Base-by-base conservation (phyloP, 1,140 invertebrate species). In the Zaprionus ornatus region DNA sequence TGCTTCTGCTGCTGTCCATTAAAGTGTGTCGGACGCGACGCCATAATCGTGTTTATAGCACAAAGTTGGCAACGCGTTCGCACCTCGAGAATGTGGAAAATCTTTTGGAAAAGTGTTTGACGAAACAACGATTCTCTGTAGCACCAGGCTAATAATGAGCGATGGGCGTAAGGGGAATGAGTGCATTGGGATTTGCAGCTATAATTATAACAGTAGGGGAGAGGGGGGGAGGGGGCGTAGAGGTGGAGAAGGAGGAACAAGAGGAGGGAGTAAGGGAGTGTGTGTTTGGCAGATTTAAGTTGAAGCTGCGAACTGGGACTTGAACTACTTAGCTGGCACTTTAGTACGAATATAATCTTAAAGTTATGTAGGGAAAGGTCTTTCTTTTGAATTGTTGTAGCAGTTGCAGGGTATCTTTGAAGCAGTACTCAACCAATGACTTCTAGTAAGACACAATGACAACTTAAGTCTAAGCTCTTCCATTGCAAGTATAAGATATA, bases 11-110 rank as follows among this genome's bases (percentile, higher is more conserved):
- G 54, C 69, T 83, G 81, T 77, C 77, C 45, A 50, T 50, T 50
- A 50, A 50, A 50, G 45, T 23, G 23, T 50, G 45, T 50, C 10
- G 45, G 45, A 45, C 40, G 40, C 40, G 45, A 40, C 37, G 37
- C 55, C 64, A 66, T 66, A 56, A 66, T 66, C 54, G 69, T 66
- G 76, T 63, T 72, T 77, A 83, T 83, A 69, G 60, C 69, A 63
- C 76, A 80, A 52, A 17, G 29, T 50, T 37, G 37, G 52, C 21
- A 29, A 74, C 60, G 60, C 64, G 40, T 80, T 76, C 60, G 61
- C 74, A 82, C 79, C 74, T 77, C 12, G 52, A 55, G 52, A 55
- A n/a, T 55, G 52, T 27, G 52, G n/a, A 55, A 50, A 50, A 50
- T 50, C 45, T 50, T 50, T 50, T 50, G 45, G 17, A 10, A 50